phyloP scores from a whole-genome alignment of 1,140 invertebrate genomes.

The Monochamus saltuarius region DNA sequence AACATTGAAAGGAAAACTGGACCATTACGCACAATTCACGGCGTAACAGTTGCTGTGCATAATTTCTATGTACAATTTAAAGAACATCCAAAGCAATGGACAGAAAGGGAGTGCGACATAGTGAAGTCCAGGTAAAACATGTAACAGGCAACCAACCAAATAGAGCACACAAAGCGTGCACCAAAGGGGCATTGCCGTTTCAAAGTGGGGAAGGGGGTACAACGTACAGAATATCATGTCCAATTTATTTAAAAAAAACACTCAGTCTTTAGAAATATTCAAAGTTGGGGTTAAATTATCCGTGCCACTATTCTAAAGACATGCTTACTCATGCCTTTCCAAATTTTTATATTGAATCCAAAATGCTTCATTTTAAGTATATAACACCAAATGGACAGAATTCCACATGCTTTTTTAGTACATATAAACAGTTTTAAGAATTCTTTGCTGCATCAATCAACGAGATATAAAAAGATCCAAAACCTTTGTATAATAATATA shows the following conservation, averaged over 20 bases:
- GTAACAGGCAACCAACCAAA: slow-evolving; percentile 40
- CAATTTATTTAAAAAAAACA: no score
- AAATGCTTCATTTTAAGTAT: no score
- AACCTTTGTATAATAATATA: no score
- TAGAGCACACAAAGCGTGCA: slow-evolving; percentile 49
- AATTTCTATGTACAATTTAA: slow-evolving; percentile 33
- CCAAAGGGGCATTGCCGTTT: slow-evolving; percentile 13
- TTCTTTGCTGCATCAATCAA: no score
- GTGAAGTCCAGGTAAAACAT: slow-evolving; percentile 41
- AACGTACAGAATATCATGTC: slow-evolving; percentile 14
- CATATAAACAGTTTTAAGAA: no score
- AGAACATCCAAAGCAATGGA: slow-evolving; percentile 45
- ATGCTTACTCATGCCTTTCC: slow-evolving; percentile 20
- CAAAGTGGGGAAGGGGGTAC: slow-evolving; percentile 28
- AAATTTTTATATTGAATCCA: background rate
- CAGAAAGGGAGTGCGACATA: slow-evolving; percentile 37
- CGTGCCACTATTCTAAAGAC: slow-evolving; percentile 22
- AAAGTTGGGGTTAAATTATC: background rate
- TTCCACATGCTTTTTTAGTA: no score
- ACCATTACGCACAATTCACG: background rate
- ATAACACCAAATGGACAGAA: no score
- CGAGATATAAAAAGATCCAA: no score
- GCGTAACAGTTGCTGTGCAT: slow-evolving; percentile 17
- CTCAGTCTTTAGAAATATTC: no score
- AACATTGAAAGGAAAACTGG: slow-evolving; percentile 2